Percentiles rank a stretch among this genome's conserved stretches.
These are phyloP conservation scores for Nezara viridula DNA, from an alignment of 2,888 invertebrate species.

Conservation along the genomic window DNA sequence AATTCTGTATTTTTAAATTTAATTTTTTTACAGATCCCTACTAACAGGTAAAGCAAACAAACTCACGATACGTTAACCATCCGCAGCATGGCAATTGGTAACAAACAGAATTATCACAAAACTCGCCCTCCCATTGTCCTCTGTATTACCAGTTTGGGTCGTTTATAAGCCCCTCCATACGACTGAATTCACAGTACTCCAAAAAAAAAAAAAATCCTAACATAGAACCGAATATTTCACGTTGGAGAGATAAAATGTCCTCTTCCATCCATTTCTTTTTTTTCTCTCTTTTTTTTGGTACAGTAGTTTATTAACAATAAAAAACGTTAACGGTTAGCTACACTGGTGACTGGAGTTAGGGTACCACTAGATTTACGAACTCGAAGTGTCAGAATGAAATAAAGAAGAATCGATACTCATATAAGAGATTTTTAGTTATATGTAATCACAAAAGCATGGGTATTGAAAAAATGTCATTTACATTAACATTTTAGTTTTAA, in stretches of 20 bases:
- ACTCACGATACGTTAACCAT: background rate
- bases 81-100: background rate
- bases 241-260: background rate
- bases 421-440: background rate
- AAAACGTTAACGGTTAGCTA: background rate
- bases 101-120: background rate
- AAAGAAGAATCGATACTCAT: background rate
- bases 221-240: background rate
- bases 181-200: background rate
- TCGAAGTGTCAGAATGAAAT: background rate
- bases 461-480: too few species aligned
- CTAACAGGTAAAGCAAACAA: background rate
- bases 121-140: background rate
- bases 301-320: background rate
- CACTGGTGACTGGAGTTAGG: background rate
- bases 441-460: too few species aligned
- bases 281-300: background rate
- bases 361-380: background rate
- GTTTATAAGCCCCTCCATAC: background rate
- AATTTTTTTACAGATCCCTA: background rate
- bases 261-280: background rate
- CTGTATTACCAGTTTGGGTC: background rate
- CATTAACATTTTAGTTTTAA: too few species aligned
- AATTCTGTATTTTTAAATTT: background rate
- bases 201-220: background rate